phyloP scores from a whole-genome alignment of 2,797 vertebrate genomes.

The Tympanoctomys barrerae region DNA sequence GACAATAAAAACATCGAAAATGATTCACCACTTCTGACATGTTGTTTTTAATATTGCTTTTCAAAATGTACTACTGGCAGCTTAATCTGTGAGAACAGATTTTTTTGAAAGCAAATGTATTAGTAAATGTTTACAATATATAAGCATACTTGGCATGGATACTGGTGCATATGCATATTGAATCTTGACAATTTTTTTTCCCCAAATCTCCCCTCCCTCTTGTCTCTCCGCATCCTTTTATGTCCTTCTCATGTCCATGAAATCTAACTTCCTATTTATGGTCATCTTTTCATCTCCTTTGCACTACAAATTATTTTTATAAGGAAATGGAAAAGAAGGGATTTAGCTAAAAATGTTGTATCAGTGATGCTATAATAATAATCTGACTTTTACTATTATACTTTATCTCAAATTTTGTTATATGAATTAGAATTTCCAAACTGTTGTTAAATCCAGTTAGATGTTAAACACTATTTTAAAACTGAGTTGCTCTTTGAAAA shows the following conservation, averaged over 20 bases:
- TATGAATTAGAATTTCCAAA: slow-evolving; percentile 7
- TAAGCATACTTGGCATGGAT: not conserved
- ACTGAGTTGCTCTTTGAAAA: not conserved
- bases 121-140: not conserved
- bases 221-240: not conserved
- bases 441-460: slow-evolving; percentile 1
- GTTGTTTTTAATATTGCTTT: slow-evolving; percentile 25
- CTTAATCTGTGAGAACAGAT: not conserved
- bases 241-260: not conserved
- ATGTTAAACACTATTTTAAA: slow-evolving; percentile 18
- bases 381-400: not conserved
- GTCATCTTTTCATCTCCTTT: not conserved
- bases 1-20: slow-evolving; percentile 25
- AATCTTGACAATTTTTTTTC: not conserved
- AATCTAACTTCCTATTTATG: not conserved
- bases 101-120: slow-evolving; percentile 8
- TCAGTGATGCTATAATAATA: not conserved
- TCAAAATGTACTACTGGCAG: not conserved
- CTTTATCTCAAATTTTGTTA: not conserved
- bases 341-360: not conserved
- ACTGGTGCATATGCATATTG: not conserved
- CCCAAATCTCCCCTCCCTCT: not conserved
- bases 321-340: not conserved
- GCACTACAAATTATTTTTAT: not conserved
- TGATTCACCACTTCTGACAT: not conserved